These are phyloP conservation scores for Garrulus glandarius DNA, from an alignment of 2,797 vertebrate genomes.

Conservation along the genomic window DNA sequence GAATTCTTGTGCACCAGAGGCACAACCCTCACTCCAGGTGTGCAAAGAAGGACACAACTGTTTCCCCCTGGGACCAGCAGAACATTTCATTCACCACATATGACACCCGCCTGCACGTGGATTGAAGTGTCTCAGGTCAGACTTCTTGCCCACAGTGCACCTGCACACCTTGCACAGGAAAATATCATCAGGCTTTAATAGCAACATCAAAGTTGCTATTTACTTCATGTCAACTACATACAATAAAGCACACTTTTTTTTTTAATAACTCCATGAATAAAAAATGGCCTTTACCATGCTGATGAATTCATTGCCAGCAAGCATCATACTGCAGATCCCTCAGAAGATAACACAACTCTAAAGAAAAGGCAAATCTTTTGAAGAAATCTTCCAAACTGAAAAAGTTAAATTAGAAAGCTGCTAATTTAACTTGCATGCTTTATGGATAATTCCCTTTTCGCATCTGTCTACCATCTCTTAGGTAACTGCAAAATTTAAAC, in stretches of 20 bases:
- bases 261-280: neutral
- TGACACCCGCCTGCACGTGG: fast-evolving
- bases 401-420: slow-evolving; percentile 8
- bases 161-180: neutral
- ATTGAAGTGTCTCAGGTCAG: neutral
- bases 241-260: neutral
- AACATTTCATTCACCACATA: neutral
- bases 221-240: neutral
- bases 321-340: neutral
- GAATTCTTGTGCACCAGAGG: neutral
- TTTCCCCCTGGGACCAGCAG: neutral
- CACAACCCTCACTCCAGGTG: neutral
- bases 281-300: neutral
- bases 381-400: neutral
- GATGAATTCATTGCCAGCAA: neutral
- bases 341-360: neutral
- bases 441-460: slow-evolving; percentile 23
- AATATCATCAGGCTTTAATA: neutral
- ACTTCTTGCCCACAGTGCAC: neutral
- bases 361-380: neutral
- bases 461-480: slow-evolving; percentile 15
- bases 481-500: slow-evolving; percentile 42
- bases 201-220: neutral
- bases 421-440: slow-evolving; percentile 11
- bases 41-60: neutral